Conservation (phyloP, 2,888 invertebrate species). For the Cheilosia soror region DNA sequence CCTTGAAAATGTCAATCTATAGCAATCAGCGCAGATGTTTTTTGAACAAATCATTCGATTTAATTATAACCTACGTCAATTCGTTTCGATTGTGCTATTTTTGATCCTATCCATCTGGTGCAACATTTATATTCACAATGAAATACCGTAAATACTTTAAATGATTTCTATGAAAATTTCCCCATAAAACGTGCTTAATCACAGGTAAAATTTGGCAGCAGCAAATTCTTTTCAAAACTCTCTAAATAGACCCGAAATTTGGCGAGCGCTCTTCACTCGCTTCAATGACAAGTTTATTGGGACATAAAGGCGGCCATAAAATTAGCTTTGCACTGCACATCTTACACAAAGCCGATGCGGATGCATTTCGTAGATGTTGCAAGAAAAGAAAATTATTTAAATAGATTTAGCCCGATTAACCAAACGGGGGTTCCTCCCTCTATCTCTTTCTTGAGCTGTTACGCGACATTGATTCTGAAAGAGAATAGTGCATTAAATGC, state of each 20-base stretch:
- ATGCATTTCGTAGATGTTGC: constrained; percentile 6
- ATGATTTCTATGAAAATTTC: constrained; percentile 4
- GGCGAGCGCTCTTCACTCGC: background rate
- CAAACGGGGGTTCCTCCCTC: background rate
- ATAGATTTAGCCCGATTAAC: constrained; percentile 7
- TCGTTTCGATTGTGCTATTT: constrained; percentile 24
- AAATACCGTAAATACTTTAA: constrained; percentile 37
- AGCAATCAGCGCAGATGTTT: constrained; percentile 9
- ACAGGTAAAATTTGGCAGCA: constrained; percentile 34
- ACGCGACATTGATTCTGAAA: constrained; percentile 32
- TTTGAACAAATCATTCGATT: constrained; percentile 22
- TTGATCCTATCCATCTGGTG: constrained; percentile 27
- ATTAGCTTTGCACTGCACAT: background rate
- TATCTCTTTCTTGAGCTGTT: background rate
- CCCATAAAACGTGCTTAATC: constrained; percentile 22
- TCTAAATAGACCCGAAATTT: constrained; percentile 8
- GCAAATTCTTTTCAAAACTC: background rate
- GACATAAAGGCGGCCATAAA: constrained; percentile 11
- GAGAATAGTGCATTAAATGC: background rate
- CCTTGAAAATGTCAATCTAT: background rate
- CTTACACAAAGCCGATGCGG: constrained; percentile 1
- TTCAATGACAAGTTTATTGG: constrained; percentile 32
- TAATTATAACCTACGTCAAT: constrained; percentile 47
- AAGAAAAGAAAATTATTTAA: background rate
- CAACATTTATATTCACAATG: constrained; percentile 28